Evolutionary conservation across 2,888 invertebrate genomes (phyloP).

Genomic region (Poecilobothrus nobilitatus): DNA sequence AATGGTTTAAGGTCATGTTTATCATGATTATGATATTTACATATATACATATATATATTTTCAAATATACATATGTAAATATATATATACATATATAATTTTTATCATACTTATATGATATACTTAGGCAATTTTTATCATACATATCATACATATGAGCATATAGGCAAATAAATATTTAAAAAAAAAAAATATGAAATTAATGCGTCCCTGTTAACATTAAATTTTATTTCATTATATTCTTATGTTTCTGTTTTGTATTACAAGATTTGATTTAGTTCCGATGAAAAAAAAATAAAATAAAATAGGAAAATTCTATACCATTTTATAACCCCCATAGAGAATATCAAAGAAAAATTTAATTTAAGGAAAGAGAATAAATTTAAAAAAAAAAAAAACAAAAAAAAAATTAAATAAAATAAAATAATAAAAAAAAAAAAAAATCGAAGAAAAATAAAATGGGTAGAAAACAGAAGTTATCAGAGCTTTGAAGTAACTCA

Average conservation of each 20-base stretch:
- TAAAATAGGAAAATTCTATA: neutral
- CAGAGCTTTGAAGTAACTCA: too few species aligned
- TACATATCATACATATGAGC: neutral
- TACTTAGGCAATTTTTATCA: too few species aligned
- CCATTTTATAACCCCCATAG: neutral
- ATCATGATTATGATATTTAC: too few species aligned
- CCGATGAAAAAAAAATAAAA: neutral
- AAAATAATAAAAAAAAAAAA: neutral
- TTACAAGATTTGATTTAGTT: neutral
- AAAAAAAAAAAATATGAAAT: too few species aligned
- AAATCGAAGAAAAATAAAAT: neutral
- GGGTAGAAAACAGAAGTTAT: too few species aligned
- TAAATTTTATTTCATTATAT: neutral
- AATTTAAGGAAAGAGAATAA: neutral
- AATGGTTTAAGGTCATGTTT: too few species aligned
- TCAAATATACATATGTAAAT: too few species aligned
- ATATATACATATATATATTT: too few species aligned
- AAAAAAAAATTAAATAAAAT: neutral
- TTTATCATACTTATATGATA: too few species aligned
- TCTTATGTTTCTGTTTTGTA: neutral
- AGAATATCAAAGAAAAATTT: slow-evolving; percentile 1
- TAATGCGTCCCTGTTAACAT: neutral
- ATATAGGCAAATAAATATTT: too few species aligned
- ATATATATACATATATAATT: too few species aligned
- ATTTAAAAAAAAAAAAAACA: neutral